phyloP scores from a whole-genome alignment of 2,888 invertebrate species.

The Oscheius sp. region DNA sequence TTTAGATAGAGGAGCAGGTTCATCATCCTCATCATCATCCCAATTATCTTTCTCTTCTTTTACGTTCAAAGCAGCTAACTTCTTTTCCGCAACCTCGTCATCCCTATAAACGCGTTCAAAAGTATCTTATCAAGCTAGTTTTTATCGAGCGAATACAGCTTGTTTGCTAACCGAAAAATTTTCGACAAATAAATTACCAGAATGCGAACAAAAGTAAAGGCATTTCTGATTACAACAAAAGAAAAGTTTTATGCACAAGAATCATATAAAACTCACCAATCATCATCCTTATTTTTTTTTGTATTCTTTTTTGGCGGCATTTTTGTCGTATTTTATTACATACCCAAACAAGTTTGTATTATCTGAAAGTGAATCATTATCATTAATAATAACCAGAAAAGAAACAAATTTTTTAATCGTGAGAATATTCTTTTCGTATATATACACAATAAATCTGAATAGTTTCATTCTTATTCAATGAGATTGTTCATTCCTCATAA shows the following conservation, averaged over 20 bases:
- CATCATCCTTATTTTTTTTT: slow-evolving; percentile 57
- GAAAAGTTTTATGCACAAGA: background rate
- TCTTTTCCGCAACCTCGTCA: slow-evolving; percentile 56
- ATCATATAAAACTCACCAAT: slow-evolving; percentile 45
- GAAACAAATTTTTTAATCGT: no score
- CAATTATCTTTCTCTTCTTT: slow-evolving; percentile 41
- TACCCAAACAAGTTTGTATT: background rate
- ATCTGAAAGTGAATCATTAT: slow-evolving; percentile 15
- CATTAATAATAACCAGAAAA: background rate
- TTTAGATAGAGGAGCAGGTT: slow-evolving; percentile 36
- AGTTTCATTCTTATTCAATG: no score
- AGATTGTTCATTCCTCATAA: no score
- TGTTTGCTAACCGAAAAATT: no score
- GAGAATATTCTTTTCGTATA: no score
- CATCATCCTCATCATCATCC: slow-evolving; percentile 47
- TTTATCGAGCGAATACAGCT: background rate
- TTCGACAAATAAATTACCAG: background rate
- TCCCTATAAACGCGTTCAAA: slow-evolving; percentile 43
- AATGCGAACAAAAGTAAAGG: background rate
- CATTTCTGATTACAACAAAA: background rate
- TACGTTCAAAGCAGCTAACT: slow-evolving; percentile 35
- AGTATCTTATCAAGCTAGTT: background rate
- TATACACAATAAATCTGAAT: no score
- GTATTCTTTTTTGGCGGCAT: slow-evolving; percentile 61
- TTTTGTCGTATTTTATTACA: slow-evolving; percentile 6